These are phyloP conservation scores for Epicampocera succincta DNA, from an alignment of 2,888 invertebrate species.

Conservation along the genomic window DNA sequence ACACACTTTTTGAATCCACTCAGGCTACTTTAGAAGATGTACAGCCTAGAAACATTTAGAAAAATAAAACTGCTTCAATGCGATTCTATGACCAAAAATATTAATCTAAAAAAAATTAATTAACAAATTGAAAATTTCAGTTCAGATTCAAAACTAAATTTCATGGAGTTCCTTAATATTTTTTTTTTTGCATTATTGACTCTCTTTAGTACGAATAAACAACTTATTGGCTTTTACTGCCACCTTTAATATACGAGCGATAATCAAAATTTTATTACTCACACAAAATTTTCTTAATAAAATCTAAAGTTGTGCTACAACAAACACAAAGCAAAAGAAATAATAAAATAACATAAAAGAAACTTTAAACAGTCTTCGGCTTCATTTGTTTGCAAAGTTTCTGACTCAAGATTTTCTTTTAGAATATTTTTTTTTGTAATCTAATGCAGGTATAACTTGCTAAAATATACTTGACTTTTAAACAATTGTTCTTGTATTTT, in stretches of 20 bases:
- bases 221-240: slow-evolving; percentile 11
- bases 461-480: slow-evolving; percentile 34
- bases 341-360: background rate
- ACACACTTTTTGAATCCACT: no score
- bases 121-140: no score
- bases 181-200: background rate
- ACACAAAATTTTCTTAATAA: slow-evolving; percentile 8
- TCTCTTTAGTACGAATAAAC: background rate
- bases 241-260: background rate
- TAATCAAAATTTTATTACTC: slow-evolving; percentile 6
- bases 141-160: background rate
- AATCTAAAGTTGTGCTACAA: slow-evolving; percentile 17
- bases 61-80: no score
- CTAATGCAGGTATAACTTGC: slow-evolving; percentile 52
- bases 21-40: no score
- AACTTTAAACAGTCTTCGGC: slow-evolving; percentile 37
- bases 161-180: background rate
- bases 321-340: background rate
- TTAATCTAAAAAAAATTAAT: no score
- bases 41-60: no score
- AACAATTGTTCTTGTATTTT: slow-evolving; percentile 16
- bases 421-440: slow-evolving; percentile 6
- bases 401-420: slow-evolving; percentile 10
- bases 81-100: no score
- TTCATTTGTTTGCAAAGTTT: slow-evolving; percentile 48